A percentile compares a stretch with the other conserved stretches of the same genome.
phyloP scores from a whole-genome alignment of 2,113 vertebrate species.

The Himantopus leucocephalus region DNA sequence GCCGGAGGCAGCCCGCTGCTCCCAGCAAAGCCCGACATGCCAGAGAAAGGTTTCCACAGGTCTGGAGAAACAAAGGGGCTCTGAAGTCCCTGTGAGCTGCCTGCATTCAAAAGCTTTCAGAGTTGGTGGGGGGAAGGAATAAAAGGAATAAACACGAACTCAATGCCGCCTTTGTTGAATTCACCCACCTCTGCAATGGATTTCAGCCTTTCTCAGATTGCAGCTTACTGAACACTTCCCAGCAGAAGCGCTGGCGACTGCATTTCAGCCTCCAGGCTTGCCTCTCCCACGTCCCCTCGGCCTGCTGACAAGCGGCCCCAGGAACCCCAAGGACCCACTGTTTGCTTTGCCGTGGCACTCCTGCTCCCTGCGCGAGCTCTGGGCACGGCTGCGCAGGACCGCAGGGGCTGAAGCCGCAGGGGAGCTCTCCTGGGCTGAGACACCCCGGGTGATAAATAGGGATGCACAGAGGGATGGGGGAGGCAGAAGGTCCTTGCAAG shows the following conservation, averaged over 20 bases:
- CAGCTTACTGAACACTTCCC: not conserved
- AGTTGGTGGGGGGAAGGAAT: not conserved
- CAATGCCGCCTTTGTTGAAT: not conserved
- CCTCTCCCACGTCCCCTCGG: not conserved
- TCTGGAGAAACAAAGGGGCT: not conserved
- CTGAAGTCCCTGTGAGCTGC: not conserved
- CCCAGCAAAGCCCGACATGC: not conserved
- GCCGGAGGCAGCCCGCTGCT: not conserved
- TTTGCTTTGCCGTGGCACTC: not conserved
- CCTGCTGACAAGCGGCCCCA: not conserved
- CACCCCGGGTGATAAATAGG: not conserved
- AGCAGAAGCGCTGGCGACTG: not conserved
- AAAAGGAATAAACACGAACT: not conserved
- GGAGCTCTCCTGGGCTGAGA: not conserved
- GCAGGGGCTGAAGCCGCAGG: fast-evolving
- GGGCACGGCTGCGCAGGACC: fast-evolving
- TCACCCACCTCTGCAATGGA: not conserved
- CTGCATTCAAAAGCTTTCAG: not conserved
- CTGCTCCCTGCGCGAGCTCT: fast-evolving
- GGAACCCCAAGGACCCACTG: fast-evolving
- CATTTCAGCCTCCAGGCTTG: not conserved
- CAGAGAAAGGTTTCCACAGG: not conserved
- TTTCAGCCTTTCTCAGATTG: not conserved
- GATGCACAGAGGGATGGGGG: not conserved
- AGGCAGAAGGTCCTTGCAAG: not conserved